Base-by-base conservation (phyloP, 2,113 vertebrate species). In the Haemorhous mexicanus region DNA sequence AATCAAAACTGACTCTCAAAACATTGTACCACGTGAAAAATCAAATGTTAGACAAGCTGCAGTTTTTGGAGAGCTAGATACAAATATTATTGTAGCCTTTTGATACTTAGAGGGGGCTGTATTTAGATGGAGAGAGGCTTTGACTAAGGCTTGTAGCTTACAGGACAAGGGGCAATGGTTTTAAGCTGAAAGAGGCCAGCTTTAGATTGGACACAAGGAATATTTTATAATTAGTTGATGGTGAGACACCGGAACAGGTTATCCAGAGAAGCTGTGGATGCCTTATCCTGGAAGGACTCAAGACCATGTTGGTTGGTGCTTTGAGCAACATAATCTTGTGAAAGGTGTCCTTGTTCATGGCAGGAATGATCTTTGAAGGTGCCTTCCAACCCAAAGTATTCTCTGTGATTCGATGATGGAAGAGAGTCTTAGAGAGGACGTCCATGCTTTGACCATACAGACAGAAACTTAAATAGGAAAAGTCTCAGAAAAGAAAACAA, bases 271-370 rank as follows among this genome's bases (percentile, higher is more conserved):
- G 16, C 1, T 61, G 17, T 27, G 23, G 58, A 11, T 28, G 14
- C 8, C 5, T n/a, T 62, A 17, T n/a, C 13, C 53, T 72, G 15
- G 15, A n/a, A 3, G 3, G 11, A 32, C 66, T 41, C 2, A 59
- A 68, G 19, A 33, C 18, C 5, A 28, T 26, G 6, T 5, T 79
- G 33, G 7, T 9, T 0, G 0, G 21, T 28, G 32, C 10, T 91
- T 75, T 43, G 52, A 76, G 12, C 8, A 76, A 15, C 5, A 69
- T 32, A 19, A 22, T 22, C 23, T 28, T 20, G 15, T 17, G 39
- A 28, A 87, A 64, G 20, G 9, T 63, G 17, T 37, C 68, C 11
- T 9, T 74, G 18, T 4, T 37, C 18, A 18, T 4, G 4, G 33
- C 27, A 73, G 32, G 10, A 33, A 37, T 23, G 8, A 26, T 41